Percentiles rank a stretch among this genome's conserved stretches.
These are phyloP conservation scores for Tyria jacobaeae DNA, from an alignment of 2,888 invertebrate genomes.

Conservation along the genomic window DNA sequence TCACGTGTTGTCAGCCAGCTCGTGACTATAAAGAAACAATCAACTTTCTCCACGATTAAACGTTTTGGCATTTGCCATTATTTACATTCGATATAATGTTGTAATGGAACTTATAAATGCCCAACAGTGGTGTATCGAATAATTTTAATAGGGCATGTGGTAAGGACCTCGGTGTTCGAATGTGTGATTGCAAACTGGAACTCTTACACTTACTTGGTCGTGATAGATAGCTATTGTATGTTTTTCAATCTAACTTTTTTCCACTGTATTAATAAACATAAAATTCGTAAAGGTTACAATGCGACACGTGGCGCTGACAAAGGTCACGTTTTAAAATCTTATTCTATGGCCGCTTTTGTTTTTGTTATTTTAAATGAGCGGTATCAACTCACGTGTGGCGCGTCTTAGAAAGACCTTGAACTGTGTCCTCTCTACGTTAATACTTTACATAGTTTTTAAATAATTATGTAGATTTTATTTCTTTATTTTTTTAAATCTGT, in stretches of 20 bases:
- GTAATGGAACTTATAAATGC: neutral
- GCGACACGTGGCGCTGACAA: neutral
- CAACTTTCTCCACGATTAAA: neutral
- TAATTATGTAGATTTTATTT: neutral
- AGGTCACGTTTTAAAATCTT: neutral
- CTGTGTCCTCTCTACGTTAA: neutral
- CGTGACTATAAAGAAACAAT: constrained; percentile 6
- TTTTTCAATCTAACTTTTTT: no score
- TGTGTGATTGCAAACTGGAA: neutral
- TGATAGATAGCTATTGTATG: neutral
- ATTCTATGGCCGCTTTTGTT: neutral
- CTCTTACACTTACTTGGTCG: neutral
- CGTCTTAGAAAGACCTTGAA: neutral
- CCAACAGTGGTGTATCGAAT: neutral
- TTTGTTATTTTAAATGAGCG: neutral
- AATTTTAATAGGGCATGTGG: neutral
- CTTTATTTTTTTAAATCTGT: neutral
- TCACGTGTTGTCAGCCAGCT: neutral
- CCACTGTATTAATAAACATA: neutral
- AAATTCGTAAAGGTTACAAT: neutral
- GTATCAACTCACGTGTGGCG: neutral
- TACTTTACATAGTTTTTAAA: neutral
- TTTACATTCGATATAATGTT: neutral
- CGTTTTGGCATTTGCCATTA: neutral
- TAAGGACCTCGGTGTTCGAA: neutral